These are phyloP conservation scores for Gadus chalcogrammus DNA, from an alignment of 2,113 vertebrate genomes.

Conservation along the genomic window DNA sequence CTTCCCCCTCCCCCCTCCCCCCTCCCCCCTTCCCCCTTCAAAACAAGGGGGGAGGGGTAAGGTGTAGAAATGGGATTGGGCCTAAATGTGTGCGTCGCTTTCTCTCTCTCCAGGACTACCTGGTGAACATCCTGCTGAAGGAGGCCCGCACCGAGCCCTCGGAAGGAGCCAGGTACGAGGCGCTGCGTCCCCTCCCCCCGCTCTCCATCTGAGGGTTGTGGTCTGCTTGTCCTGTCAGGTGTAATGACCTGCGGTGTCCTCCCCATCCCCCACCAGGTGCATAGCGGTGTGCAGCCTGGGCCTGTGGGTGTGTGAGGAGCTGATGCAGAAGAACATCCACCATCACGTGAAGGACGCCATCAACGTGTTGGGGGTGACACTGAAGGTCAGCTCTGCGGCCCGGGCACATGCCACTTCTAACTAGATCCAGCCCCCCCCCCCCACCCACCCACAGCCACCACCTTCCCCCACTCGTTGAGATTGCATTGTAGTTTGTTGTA, in stretches of 20 bases:
- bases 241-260: neutral
- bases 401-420: too few relatives aligned
- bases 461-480: too few relatives aligned
- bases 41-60: too few relatives aligned
- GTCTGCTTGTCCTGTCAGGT: neutral
- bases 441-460: too few relatives aligned
- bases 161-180: constrained; percentile 88
- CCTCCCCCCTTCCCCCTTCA: too few relatives aligned
- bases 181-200: neutral
- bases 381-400: constrained; percentile 78
- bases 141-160: constrained; percentile 87
- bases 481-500: neutral
- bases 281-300: constrained; percentile 92
- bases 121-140: constrained; percentile 88
- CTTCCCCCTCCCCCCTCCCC: too few relatives aligned
- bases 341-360: constrained; percentile 88
- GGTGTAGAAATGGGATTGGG: too few relatives aligned
- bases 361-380: constrained; percentile 92
- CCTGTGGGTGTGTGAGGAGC: constrained; percentile 95
- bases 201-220: neutral
- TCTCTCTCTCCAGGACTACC: constrained; percentile 76
- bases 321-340: constrained; percentile 80
- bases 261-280: constrained; percentile 72
- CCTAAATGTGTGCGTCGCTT: neutral
- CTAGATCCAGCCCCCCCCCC: too few relatives aligned